Evolutionary conservation across 2,888 invertebrate genomes (phyloP).

Genomic region (Choreutis nemorana): DNA sequence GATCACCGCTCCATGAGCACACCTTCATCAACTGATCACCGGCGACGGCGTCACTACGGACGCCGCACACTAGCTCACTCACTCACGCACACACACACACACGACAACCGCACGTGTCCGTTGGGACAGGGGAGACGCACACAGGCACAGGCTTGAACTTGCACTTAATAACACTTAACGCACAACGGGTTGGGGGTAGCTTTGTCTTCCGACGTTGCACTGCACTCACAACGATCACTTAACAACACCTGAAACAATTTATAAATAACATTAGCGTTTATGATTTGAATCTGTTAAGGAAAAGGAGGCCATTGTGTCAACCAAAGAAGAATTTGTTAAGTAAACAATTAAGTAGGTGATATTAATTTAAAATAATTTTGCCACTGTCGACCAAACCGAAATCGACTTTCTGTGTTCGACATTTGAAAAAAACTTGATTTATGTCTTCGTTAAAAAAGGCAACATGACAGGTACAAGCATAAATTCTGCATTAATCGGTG

Average conservation of each 20-base stretch:
- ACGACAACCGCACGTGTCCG: constrained; percentile 17
- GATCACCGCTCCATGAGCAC: constrained; percentile 65
- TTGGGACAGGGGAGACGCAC: constrained; percentile 15
- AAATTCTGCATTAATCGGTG: no score
- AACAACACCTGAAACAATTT: constrained; percentile 39
- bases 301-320: no score
- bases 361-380: no score
- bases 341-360: no score
- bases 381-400: no score
- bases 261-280: constrained; percentile 8
- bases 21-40: constrained; percentile 54
- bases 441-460: no score
- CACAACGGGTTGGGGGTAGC: neutral
- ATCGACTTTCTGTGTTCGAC: no score
- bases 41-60: constrained; percentile 46
- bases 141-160: constrained; percentile 10
- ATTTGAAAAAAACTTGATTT: no score
- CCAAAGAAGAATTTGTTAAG: no score
- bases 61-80: constrained; percentile 20
- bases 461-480: no score
- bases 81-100: constrained; percentile 9
- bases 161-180: no score
- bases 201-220: neutral
- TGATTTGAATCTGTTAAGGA: no score
- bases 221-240: constrained; percentile 16